Evolutionary conservation across 1,140 invertebrate genomes (phyloP), one percentile per base, ranked within the genome.

Genomic region (Lepidurus arcticus): DNA sequence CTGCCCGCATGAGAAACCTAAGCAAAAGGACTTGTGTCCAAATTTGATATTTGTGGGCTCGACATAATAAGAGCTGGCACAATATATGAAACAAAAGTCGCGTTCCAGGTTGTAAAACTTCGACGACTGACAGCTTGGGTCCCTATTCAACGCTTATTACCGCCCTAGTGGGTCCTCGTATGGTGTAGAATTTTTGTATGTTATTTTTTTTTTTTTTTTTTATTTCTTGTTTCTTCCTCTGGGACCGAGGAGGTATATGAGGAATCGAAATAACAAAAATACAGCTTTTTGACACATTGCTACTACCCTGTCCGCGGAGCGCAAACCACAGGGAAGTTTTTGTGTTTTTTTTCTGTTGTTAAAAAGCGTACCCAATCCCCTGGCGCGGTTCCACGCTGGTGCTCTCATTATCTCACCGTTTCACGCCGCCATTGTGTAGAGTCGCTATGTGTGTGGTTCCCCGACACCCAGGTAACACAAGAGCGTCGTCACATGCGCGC

Each of bases 311-410:
- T 65, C 21, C 21, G 53, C 53, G 53, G 53, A 13, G 53, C 53
- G 53, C 53, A n/a, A 65, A 65, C 53, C 53, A 65, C 53, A 65
- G 53, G 53, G 53, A 65, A 65, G 53, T 65, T 65, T 65, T 65
- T 65, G 53, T 65, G 13, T 65, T 0, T 65, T 65, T 65, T 21
- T 16, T n/a, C 1, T 21, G 53, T 21, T 65, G 21, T 21, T 7
- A 65, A 65, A 9, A 65, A 65, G 21, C 13, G 53, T 65, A 65
- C n/a, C 53, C 53, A 65, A 65, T 65, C 53, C 53, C 53, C 53
- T 65, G 53, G 53, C 53, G 53, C 53, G 53, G 53, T 65, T 65
- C 53, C 53, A 65, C 53, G 53, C 53, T 65, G 53, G 53, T 65
- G 53, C 53, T 65, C 53, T 65, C 8, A 65, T 65, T 65, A 65